Evolutionary conservation across 2,113 vertebrate species (phyloP), one percentile per base, ranked within the genome.

Genomic region (Tetrao urogallus): DNA sequence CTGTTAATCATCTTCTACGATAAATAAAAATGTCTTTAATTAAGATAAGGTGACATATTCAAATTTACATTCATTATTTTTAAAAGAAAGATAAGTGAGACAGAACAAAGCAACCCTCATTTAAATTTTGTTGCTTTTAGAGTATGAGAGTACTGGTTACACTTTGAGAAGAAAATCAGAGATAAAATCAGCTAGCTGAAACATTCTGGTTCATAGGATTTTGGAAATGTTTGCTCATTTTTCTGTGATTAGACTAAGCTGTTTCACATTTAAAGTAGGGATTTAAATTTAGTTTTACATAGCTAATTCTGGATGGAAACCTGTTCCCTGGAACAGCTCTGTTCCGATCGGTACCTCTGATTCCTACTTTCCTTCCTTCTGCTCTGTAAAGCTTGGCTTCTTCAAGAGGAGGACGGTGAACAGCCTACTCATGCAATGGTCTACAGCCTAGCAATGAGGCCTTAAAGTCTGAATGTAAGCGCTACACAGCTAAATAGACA

Each of bases 351-450:
- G 72, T 32, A 77, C 21, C 75, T 92, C 63, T 94, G 63, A 64
- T 86, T 91, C 45, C 54, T 34, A 77, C 67, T 67, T 89, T 65
- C 67, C 30, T 71, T 69, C 78, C 71, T 89, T 91, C 71, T 85
- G 75, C 47, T 91, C 67, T 66, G 50, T 56, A 48, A 16, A 20
- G 15, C 45, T 34, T 80, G 72, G 36, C 84, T 91, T 58, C 58
- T 76, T 79, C 36, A 52, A 70, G 58, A 63, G 7, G 6, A 82
- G 45, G n/a, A 7, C 2, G 72, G 38, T 30, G 84, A 25, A 28
- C n/a, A 52, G 63, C 16, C 42, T 45, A 60, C 7, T 34, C 36
- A 28, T 30, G 36, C 1, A 8, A 36, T 16, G 11, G 63, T 24
- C 54, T 82, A 19, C 34, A 75, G 32, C 47, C 52, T 69, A 34